Conservation (phyloP, 2,113 vertebrate species). For the Argyrosomus japonicus region DNA sequence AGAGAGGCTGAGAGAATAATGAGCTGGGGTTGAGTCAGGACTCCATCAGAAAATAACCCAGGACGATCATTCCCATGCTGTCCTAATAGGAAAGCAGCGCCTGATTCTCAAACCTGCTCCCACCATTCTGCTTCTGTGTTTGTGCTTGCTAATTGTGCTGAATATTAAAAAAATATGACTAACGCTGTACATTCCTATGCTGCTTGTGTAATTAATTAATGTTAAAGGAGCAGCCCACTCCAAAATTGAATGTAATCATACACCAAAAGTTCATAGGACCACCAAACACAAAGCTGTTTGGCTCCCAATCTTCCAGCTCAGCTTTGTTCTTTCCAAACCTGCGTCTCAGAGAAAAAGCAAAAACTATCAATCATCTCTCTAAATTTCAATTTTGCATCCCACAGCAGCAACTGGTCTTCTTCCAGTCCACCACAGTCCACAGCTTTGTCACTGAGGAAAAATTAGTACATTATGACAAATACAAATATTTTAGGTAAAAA, state of each 20-base stretch:
- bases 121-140: slow-evolving; percentile 11
- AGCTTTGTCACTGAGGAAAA: not conserved
- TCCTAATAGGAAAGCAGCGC: not conserved
- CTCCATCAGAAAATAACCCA: slow-evolving; percentile 37
- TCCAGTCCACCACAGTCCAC: not conserved
- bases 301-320: not conserved
- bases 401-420: slow-evolving; percentile 1
- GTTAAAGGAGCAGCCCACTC: not conserved
- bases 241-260: not conserved
- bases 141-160: slow-evolving; percentile 27
- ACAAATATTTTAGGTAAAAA: slow-evolving; percentile 15
- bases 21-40: slow-evolving; percentile 18
- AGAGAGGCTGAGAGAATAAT: slow-evolving; percentile 37
- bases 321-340: not conserved
- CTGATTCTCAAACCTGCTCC: slow-evolving; percentile 16
- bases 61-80: slow-evolving; percentile 62
- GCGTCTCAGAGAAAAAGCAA: not conserved
- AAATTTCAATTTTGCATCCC: not conserved
- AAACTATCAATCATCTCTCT: not conserved
- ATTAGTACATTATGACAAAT: slow-evolving; percentile 10
- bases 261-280: not conserved
- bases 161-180: slow-evolving; percentile 15
- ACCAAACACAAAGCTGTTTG: not conserved
- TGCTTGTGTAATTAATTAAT: not conserved
- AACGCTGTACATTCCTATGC: slow-evolving; percentile 12